phyloP scores from a whole-genome alignment of 2,113 vertebrate species.

The Dissostichus mawsoni region DNA sequence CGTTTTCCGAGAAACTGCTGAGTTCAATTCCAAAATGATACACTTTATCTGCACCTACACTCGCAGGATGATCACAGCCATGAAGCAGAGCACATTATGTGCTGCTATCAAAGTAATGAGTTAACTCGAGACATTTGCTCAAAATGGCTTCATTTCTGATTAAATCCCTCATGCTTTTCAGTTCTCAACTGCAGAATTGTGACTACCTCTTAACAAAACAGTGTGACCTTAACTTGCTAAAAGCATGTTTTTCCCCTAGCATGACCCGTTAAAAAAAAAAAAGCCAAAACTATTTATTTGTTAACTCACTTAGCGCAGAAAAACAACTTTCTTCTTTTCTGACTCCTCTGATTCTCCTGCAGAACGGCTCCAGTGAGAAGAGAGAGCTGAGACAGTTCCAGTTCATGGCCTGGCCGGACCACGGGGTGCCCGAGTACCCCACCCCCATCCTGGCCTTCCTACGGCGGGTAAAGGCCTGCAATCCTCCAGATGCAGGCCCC shows the following conservation, averaged over 20 bases:
- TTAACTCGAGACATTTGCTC: slow-evolving; percentile 17
- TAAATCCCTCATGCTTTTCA: slow-evolving; percentile 38
- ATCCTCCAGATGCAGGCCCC: slow-evolving; percentile 92
- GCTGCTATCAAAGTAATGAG: slow-evolving; percentile 25
- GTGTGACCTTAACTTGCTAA: slow-evolving; percentile 17
- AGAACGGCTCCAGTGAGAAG: slow-evolving; percentile 97
- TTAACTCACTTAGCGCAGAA: background rate
- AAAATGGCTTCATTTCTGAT: slow-evolving; percentile 39
- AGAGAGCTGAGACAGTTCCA: slow-evolving; percentile 96
- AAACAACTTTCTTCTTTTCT: background rate
- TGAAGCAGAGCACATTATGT: slow-evolving; percentile 32
- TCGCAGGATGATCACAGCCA: slow-evolving; percentile 36
- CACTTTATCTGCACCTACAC: slow-evolving; percentile 40
- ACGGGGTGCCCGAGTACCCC: slow-evolving; percentile 95
- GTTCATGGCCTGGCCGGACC: slow-evolving; percentile 98
- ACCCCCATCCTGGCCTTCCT: slow-evolving; percentile 95
- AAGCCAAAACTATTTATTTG: background rate
- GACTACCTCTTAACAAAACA: slow-evolving; percentile 31
- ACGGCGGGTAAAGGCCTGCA: slow-evolving; percentile 93
- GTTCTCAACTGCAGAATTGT: slow-evolving; percentile 13
- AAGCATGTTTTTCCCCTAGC: background rate
- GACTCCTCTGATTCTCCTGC: slow-evolving; percentile 22
- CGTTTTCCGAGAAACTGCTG: slow-evolving; percentile 11
- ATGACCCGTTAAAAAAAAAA: slow-evolving; percentile 8
- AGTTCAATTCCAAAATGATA: slow-evolving; percentile 25